Base-by-base conservation (phyloP, 2,113 vertebrate species). In the Clarias macrocephalus region DNA sequence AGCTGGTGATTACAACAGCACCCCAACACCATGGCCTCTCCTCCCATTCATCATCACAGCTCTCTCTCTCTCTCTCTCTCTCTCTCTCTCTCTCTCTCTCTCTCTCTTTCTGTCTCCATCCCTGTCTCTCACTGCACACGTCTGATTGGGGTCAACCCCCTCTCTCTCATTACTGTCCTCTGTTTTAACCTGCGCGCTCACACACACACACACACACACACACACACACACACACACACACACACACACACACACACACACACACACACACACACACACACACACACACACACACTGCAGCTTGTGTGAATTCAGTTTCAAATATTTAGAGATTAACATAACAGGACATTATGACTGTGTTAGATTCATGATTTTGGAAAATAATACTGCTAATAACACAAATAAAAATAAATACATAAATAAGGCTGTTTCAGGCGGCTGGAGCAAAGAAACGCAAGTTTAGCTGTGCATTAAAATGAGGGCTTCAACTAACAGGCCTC, bases 401-500 rank as follows among this genome's bases (percentile, higher is more conserved):
- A 28, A 12, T 59, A 19, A 23, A 82, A 73, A 16, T 73, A 82
- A 13, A 82, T 52, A 73, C 52, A 52, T 23, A 57, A 25, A 25
- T 80, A 18, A 19, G 15, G 8, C 8, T 84, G 33, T 28, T 68
- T 76, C 13, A 52, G 72, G 42, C 21, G 25, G 37, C 37, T 25
- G 42, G 72, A 48, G 72, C 23, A 42, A 75, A 75, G 21, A 73
- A 75, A 52, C 21, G 48, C 9, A 83, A 80, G 12, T 77, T 79
- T 85, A 56, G 57, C 60, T 66, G 94, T 92, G 94, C 94, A 94
- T 94, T 95, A 95, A 96, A 97, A 96, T 95, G 93, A 93, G 96
- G 91, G 92, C 94, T 93, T 92, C 93, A 91, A 93, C 94, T 96
- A 96, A 95, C 95, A 95, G 95, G 94, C 93, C 95, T 96, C 95